phyloP scores from a whole-genome alignment of 2,888 invertebrate species.

The Plebejus argus region DNA sequence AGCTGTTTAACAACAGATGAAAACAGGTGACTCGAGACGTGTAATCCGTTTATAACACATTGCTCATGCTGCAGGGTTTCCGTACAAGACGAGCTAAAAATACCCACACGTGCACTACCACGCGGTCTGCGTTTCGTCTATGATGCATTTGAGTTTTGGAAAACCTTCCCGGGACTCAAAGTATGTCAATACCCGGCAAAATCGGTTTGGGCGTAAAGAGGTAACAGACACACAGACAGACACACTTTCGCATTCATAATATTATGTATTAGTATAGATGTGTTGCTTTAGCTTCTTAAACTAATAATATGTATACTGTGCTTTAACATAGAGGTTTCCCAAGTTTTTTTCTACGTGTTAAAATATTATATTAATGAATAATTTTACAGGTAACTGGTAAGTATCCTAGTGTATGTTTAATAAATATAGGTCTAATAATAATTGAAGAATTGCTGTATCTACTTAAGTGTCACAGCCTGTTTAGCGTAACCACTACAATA shows the following conservation, averaged over 20 bases:
- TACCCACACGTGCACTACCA: slow-evolving; percentile 12
- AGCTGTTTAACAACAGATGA: neutral
- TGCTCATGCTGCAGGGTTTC: neutral
- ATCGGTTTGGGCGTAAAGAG: no score
- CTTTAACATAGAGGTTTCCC: no score
- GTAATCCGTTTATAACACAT: neutral
- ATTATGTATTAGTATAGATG: no score
- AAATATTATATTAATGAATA: no score
- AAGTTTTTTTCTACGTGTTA: neutral
- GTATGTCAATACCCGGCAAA: no score
- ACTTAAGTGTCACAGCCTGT: no score
- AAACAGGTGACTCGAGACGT: slow-evolving; percentile 6
- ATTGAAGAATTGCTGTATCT: no score
- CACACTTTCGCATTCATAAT: no score
- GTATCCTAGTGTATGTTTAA: neutral
- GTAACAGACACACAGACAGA: no score
- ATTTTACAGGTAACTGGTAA: neutral
- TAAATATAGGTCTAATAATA: neutral
- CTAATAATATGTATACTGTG: no score
- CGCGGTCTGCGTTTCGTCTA: neutral
- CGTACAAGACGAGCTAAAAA: slow-evolving; percentile 1
- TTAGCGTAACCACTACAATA: no score
- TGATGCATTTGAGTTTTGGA: neutral
- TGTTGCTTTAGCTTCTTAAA: no score
- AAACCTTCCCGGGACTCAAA: neutral